Evolutionary conservation across 2,888 invertebrate genomes (phyloP), one percentile per base, ranked within the genome.

Genomic region (Ctenicera cuprea): DNA sequence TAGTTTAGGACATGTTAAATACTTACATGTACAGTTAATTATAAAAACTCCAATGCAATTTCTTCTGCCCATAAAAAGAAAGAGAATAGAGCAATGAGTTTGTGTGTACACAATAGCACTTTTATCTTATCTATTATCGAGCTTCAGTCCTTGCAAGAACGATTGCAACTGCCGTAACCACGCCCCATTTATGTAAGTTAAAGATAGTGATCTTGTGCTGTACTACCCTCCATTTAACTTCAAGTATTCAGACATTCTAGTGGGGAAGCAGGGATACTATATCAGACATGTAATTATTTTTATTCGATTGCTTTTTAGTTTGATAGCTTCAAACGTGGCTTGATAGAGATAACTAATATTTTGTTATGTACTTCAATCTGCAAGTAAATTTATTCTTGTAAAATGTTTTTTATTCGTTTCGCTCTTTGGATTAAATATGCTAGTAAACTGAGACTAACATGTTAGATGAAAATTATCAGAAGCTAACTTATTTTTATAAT

Each of bases 151-250:
- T 45, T 57, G 62, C 54, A 63, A 65, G 71, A 74, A 37, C 54
- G 74, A 74, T 63, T 71, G 71, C 74, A 74, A 74, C 66, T 71
- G 63, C 57, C 66, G 69, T 59, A 74, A 71, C 73, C 75, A 77
- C 76, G 75, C 76, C 76, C 71, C 64, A 65, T 75, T 70, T 77
- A 75, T 75, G 76, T 75, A 77, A 75, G 59, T 69, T 38, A 30
- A 61, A 30, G 75, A 75, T 77, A 77, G n/a, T 14, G 61, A 77
- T 77, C 76, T 65, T 64, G 57, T 70, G 45, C 71, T 38, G 48
- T 70, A 63, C 20, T 61, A 61, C 65, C 54, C 65, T 33, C 48
- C 50, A 41, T 16, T 59, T 59, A 22, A n/a, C 20, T 11, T 11
- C 37, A 38, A 38, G 59, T 38, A 37, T n/a, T 22, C 38, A 48